Base-by-base conservation (phyloP, 2,113 vertebrate species). In the Laterallus jamaicensis region DNA sequence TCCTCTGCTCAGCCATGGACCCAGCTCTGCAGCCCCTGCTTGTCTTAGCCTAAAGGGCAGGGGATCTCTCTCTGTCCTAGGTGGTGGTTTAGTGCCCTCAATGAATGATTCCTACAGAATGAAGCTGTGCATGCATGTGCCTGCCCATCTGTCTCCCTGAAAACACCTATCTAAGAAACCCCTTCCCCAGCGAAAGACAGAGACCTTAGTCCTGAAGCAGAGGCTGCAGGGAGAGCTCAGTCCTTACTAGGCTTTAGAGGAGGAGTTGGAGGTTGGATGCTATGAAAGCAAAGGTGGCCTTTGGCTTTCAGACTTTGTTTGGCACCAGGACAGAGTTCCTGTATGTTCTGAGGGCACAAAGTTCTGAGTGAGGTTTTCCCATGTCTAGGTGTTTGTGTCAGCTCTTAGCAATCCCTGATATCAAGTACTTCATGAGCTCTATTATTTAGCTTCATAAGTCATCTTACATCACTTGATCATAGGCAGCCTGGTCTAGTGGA, bases 311-410 rank as follows among this genome's bases (percentile, higher is more conserved):
- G 56, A 8, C 12, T 39, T 37, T 1, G 1, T 86, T 16, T 35
- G 66, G 37, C 40, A 26, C 9, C 42, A 29, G 16, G 31, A 28
- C 24, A 55, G 49, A 0, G 0, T 25, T 59, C 25, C n/a, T 22
- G 13, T 11, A 7, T 29, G n/a, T 25, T 74, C 60, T 54, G 56
- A 67, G 25, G 29, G 26, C 18, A 24, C 40, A 19, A 35, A 29
- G 31, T n/a, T n/a, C 39, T 39, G 15, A 37, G 70, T 8, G 39
- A 86, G 19, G 35, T 44, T 90, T 69, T 73, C n/a, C 42, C 50
- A 52, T 15, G 6, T 66, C 20, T 55, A 19, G 7, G 12, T 29
- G 19, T 67, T 42, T 42, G 25, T 71, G 54, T 60, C 81, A 79
- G 22, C 32, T 73, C 39, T 69, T 15, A 49, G 62, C 32, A 54